Conservation (phyloP, 2,797 vertebrate genomes). For the Parambassis ranga region DNA sequence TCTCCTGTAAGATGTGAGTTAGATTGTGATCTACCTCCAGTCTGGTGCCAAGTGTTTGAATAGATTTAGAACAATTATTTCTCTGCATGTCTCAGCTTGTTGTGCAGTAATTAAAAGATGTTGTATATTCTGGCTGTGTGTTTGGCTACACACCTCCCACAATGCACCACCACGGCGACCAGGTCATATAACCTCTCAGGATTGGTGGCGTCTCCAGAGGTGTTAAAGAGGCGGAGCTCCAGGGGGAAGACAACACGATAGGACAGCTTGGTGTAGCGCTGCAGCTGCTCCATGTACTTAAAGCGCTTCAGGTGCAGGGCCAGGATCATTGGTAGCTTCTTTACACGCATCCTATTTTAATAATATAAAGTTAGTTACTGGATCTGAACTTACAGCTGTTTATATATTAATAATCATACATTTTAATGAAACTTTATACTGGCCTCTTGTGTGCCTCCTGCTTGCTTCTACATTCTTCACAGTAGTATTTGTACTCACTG, state of each 20-base stretch:
- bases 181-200: slow-evolving; percentile 89
- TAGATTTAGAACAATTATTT: not conserved
- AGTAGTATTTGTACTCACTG: slow-evolving; percentile 99
- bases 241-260: slow-evolving; percentile 96
- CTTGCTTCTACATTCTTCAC: slow-evolving; percentile 98
- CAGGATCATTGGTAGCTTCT: slow-evolving; percentile 97
- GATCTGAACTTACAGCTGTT: not conserved
- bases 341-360: slow-evolving; percentile 82
- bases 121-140: not conserved
- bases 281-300: slow-evolving; percentile 98
- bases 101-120: not conserved
- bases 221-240: slow-evolving; percentile 97
- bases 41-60: not conserved
- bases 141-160: slow-evolving; percentile 85
- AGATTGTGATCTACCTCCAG: not conserved
- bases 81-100: not conserved
- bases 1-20: not conserved
- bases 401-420: not conserved
- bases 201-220: slow-evolving; percentile 92
- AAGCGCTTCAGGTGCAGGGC: slow-evolving; percentile 96
- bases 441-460: slow-evolving; percentile 98
- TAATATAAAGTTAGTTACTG: not conserved
- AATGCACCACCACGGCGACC: slow-evolving; percentile 96
- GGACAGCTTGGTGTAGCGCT: slow-evolving; percentile 96
- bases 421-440: slow-evolving; percentile 24